These are phyloP conservation scores for Hymenochirus boettgeri DNA, from an alignment of 2,113 vertebrate genomes.

Conservation along the genomic window DNA sequence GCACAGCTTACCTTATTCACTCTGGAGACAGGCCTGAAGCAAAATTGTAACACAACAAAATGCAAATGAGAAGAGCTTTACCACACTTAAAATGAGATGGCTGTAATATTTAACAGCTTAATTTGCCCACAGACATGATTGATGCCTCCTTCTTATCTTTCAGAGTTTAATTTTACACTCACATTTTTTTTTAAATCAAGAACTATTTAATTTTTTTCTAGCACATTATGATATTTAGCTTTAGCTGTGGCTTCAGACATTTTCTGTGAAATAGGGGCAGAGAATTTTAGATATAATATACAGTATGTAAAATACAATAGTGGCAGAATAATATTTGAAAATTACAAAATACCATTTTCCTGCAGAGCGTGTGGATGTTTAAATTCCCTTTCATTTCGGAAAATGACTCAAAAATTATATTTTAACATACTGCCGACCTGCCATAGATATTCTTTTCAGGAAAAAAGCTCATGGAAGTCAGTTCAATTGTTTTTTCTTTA, in stretches of 20 bases:
- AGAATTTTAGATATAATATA: too few species aligned
- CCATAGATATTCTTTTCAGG: too few species aligned
- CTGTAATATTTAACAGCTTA: conserved; percentile 61
- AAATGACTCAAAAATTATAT: too few species aligned
- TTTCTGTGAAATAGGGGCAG: too few species aligned
- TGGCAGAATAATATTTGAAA: too few species aligned
- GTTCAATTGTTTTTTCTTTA: too few species aligned
- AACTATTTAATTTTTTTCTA: conserved; percentile 11
- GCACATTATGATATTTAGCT: conserved; percentile 5
- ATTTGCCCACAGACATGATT: conserved; percentile 50
- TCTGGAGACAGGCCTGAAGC: conserved; percentile 74
- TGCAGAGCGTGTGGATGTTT: too few species aligned
- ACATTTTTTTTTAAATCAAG: conserved; percentile 28
- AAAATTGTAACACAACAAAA: conserved; percentile 67
- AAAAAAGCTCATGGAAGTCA: too few species aligned
- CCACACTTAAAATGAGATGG: conserved; percentile 72
- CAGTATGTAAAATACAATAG: too few species aligned
- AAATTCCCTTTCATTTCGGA: too few species aligned
- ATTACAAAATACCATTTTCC: too few species aligned
- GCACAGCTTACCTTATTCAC: conserved; percentile 69
- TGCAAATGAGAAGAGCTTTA: conserved; percentile 76
- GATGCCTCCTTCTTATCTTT: conserved; percentile 45
- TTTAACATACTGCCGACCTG: too few species aligned
- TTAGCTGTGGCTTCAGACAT: neutral
- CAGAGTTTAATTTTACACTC: conserved; percentile 46